Evolutionary conservation across 2,888 invertebrate species (phyloP), one percentile per base, ranked within the genome.

Genomic region (Epinotia bilunana): DNA sequence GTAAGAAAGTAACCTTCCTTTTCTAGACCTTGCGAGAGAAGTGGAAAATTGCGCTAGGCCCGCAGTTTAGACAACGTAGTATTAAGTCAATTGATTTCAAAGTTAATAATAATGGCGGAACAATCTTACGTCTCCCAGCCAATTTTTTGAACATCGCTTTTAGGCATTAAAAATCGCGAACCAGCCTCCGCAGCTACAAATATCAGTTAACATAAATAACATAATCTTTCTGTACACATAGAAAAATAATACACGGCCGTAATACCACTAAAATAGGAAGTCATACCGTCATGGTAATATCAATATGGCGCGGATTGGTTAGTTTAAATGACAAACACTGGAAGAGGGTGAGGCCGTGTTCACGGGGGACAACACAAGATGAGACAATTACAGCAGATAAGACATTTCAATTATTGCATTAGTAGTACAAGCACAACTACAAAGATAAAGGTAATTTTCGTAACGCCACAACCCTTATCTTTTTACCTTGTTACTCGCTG

Each of bases 221-320:
- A 68, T 55, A 70, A 70, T 75, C 64, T 65, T 75, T 75, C 72
- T 75, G 72, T 75, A 75, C 72, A 75, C 33, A 72, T 72, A 67
- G 60, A 72, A 72, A 74, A 72, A 75, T 75, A 75, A 75, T 75
- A 75, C 75, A 75, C 61, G 61, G 61, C 67, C 61, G 61, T 75
- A 75, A 75, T 72, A 75, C 65, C 75, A 75, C 67, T 72, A 75
- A 75, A 72, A 75, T 75, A 75, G 75, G 75, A 75, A 75, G 72
- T 75, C 72, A 62, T 72, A 75, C 75, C 75, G 67, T 75, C 60
- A 62, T 72, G 75, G 75, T 75, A 75, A 72, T 75, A 72, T 75
- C 75, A 75, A 67, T 75, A 72, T 72, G 75, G 75, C 71, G 75
- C 74, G 74, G 74, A 75, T 75, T 61, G 43, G 28, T 75, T 46